Base-by-base conservation (phyloP, 2,797 vertebrate species). In the Xenentodon cancila region DNA sequence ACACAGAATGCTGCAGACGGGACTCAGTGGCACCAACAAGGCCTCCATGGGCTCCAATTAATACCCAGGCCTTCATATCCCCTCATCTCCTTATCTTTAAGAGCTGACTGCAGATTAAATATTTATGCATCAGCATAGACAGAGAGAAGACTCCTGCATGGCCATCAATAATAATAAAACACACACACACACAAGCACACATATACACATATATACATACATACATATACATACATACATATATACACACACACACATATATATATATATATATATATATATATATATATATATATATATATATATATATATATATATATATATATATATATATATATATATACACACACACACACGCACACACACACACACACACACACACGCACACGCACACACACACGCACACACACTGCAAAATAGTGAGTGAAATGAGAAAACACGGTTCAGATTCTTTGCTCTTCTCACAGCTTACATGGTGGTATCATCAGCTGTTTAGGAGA, bases 91-190 rank as follows among this genome's bases (percentile, higher is more conserved):
- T 92, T 83, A 84, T 80, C 88, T 92, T 91, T 88, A 90, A 90
- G 84, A 87, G 84, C 84, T 78, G 86, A 76, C 81, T 85, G 72
- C 73, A 79, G 80, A 93, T 93, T 91, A 94, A 93, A 93, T 93
- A 94, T 93, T 93, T 75, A 93, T 92, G 87, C 64, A 50, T 69
- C 69, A 66, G 83, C 86, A 80, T 32, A 71, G 76, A 87, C 63
- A 84, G 61, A 57, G 71, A 82, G 68, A 80, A 75, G 85, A 85
- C 85, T 88, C 85, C 85, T 82, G 80, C 78, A 72, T 58, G 65
- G 76, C 65, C 82, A 90, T 92, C 86, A 89, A 91, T 90, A 89
- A 89, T 79, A 90, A 83, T 80, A 83, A 84, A 67, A 75, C 54
- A 74, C 69, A 79, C 82, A 70, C 48, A 53, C n/a, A n/a, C n/a